A percentile compares a stretch with the other conserved stretches of the same genome.
Evolutionary conservation across 2,888 invertebrate species (phyloP).

Genomic region (Caenorhabditis uteleia): DNA sequence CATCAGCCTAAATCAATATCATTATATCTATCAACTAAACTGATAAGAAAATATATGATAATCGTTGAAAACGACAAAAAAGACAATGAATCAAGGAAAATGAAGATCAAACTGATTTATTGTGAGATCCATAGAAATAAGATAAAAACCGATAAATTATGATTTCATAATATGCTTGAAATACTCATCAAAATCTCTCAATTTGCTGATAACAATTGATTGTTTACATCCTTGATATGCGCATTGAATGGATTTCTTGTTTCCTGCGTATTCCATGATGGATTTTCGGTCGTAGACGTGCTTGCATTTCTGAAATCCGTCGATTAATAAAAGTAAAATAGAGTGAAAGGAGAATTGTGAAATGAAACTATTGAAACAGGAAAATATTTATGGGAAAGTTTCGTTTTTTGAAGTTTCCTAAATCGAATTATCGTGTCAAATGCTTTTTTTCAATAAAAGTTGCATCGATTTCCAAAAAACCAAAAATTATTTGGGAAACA

Average conservation of each 20-base stretch:
- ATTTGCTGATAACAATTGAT: conserved; percentile 7
- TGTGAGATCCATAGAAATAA: background rate
- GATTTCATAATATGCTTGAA: conserved; percentile 5
- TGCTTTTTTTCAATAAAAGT: too few relatives aligned
- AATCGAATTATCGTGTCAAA: too few relatives aligned
- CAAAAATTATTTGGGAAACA: too few relatives aligned
- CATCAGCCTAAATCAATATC: background rate
- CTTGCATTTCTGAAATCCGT: conserved; percentile 28
- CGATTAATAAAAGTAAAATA: too few relatives aligned
- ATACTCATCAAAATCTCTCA: conserved; percentile 23
- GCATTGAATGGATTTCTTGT: conserved; percentile 14
- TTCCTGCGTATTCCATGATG: conserved; percentile 16
- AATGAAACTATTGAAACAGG: too few relatives aligned
- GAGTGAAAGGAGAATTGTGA: too few relatives aligned
- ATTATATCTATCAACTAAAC: background rate
- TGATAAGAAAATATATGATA: background rate
- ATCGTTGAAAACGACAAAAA: too few relatives aligned
- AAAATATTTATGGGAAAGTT: too few relatives aligned
- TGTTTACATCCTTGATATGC: conserved; percentile 27
- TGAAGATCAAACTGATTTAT: background rate
- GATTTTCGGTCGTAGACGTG: conserved; percentile 32
- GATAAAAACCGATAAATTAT: background rate
- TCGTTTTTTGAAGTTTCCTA: too few relatives aligned
- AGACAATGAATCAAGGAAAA: too few relatives aligned
- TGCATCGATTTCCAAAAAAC: too few relatives aligned